Evolutionary conservation across 1,140 invertebrate genomes (phyloP).

Genomic region (Drosophila serrata): DNA sequence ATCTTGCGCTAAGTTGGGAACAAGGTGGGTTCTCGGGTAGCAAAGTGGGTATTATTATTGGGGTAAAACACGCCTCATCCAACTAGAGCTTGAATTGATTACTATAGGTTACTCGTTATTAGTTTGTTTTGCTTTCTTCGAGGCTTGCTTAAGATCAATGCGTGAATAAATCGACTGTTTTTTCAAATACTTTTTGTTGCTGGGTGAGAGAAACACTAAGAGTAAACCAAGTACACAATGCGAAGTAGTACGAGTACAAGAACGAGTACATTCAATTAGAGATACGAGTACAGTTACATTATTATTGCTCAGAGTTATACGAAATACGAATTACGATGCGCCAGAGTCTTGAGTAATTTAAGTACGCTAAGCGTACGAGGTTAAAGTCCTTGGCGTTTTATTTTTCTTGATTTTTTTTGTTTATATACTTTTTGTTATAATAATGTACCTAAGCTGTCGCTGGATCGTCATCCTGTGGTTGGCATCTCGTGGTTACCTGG

Average conservation of each 20-base stretch:
- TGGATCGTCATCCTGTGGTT: slow-evolving; percentile 45
- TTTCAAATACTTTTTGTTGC: slow-evolving; percentile 24
- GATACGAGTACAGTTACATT: slow-evolving; percentile 49
- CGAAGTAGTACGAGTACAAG: slow-evolving; percentile 62
- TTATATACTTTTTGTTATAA: slow-evolving; percentile 1
- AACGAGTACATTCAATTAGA: slow-evolving; percentile 57
- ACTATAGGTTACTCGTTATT: slow-evolving; percentile 38
- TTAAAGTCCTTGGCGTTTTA: slow-evolving; percentile 57
- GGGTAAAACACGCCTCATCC: slow-evolving; percentile 35
- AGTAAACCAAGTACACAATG: slow-evolving; percentile 69
- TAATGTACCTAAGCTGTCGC: slow-evolving; percentile 69
- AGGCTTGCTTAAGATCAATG: slow-evolving; percentile 53
- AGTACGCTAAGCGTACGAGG: slow-evolving; percentile 64
- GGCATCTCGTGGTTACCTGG: slow-evolving; percentile 47
- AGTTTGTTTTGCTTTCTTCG: slow-evolving; percentile 48
- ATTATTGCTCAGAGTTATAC: slow-evolving; percentile 79
- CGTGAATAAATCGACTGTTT: slow-evolving; percentile 35
- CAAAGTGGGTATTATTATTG: slow-evolving; percentile 33
- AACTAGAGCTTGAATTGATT: slow-evolving; percentile 43
- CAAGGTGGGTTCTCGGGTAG: neutral
- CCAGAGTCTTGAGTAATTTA: slow-evolving; percentile 49
- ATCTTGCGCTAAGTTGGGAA: slow-evolving; percentile 57
- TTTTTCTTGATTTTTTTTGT: slow-evolving; percentile 38
- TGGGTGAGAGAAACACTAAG: slow-evolving; percentile 72
- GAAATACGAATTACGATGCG: slow-evolving; percentile 76